Percentiles rank a stretch among this genome's conserved stretches.
phyloP scores from a whole-genome alignment of 2,888 invertebrate genomes.

The Itoplectis maculator region DNA sequence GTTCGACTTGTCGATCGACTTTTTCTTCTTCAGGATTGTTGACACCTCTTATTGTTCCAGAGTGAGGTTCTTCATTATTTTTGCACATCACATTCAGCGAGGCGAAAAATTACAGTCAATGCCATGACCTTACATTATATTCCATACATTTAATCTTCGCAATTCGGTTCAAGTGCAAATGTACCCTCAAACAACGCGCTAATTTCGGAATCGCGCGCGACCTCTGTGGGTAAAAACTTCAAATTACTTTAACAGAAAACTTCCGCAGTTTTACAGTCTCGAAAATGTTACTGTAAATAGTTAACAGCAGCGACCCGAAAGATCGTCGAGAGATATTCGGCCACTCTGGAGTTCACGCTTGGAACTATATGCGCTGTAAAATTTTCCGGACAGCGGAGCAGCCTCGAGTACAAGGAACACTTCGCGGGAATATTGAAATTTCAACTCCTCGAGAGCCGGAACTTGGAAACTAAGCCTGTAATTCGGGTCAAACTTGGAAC shows the following conservation, averaged over 20 bases:
- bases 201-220: background rate
- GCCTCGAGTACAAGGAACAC: background rate
- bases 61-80: too few relatives aligned
- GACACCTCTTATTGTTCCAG: background rate
- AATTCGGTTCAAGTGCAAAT: background rate
- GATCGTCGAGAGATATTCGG: conserved; percentile 22
- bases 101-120: background rate
- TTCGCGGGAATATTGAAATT: background rate
- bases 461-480: background rate
- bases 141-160: background rate
- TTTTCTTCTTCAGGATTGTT: background rate
- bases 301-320: background rate
- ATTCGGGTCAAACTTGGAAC: conserved; percentile 8
- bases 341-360: background rate
- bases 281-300: conserved; percentile 2
- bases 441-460: background rate
- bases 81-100: background rate
- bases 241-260: conserved; percentile 7
- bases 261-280: background rate
- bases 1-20: background rate
- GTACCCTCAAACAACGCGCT: background rate
- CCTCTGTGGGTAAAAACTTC: background rate
- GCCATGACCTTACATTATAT: background rate
- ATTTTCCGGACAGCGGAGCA: background rate
- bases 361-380: background rate